phyloP scores from a whole-genome alignment of 2,888 invertebrate genomes.

The Dolichopus griseipennis region DNA sequence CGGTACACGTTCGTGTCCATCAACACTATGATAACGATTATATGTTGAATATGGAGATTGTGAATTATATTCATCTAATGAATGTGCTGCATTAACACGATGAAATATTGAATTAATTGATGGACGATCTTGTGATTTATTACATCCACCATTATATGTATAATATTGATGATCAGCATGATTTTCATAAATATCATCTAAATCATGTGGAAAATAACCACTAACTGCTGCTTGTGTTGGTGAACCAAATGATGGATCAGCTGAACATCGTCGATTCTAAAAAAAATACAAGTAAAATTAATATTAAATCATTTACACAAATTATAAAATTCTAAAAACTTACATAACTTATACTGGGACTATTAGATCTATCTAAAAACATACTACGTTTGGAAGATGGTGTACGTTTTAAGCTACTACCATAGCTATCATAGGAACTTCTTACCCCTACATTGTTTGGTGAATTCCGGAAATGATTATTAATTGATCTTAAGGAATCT shows the following conservation, averaged over 20 bases:
- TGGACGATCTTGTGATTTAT: conserved; percentile 33
- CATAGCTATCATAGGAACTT: conserved; percentile 35
- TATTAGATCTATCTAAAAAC: conserved; percentile 36
- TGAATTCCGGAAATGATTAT: conserved; percentile 36
- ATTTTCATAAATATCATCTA: conserved; percentile 42
- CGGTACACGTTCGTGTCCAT: conserved; percentile 18
- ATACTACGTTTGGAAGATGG: conserved; percentile 34
- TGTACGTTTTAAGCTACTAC: conserved; percentile 35
- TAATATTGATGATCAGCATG: conserved; percentile 41
- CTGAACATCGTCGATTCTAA: conserved; percentile 36
- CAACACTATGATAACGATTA: conserved; percentile 17
- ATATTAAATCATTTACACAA: background rate
- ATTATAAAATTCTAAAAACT: conserved; percentile 21
- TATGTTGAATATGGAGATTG: conserved; percentile 18
- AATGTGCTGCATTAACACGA: conserved; percentile 36
- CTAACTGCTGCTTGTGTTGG: conserved; percentile 27
- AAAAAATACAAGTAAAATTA: conserved; percentile 15
- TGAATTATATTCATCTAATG: conserved; percentile 36
- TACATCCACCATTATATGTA: conserved; percentile 38
- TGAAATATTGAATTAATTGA: conserved; percentile 41
- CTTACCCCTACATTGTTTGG: conserved; percentile 22
- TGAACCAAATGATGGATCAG: conserved; percentile 31
- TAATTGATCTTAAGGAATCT: conserved; percentile 32
- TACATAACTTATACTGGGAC: conserved; percentile 39
- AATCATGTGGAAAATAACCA: conserved; percentile 42